These are phyloP conservation scores for Piprites chloris DNA, from an alignment of 2,113 vertebrate species.

Conservation along the genomic window DNA sequence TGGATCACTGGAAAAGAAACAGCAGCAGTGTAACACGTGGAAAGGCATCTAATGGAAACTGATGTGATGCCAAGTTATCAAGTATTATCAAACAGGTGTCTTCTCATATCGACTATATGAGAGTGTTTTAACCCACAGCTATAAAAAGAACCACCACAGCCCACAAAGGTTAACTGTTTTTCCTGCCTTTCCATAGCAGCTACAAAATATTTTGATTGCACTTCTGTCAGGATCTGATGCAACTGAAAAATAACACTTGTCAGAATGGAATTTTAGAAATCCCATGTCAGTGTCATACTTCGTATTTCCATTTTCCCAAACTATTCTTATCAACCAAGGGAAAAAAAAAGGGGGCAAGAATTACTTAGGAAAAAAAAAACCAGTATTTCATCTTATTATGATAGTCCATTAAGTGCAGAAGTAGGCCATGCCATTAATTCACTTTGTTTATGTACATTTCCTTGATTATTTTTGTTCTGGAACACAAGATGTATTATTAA, in stretches of 20 bases:
- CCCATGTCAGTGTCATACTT: background rate
- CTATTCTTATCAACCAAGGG: background rate
- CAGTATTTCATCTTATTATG: background rate
- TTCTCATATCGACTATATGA: background rate
- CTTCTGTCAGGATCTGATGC: background rate
- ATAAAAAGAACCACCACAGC: background rate
- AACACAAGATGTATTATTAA: background rate
- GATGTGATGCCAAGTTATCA: background rate
- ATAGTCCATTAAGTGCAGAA: background rate
- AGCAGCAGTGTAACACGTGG: background rate
- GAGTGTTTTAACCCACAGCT: background rate
- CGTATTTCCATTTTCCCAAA: background rate
- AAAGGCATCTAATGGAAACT: background rate
- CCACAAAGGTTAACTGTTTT: background rate
- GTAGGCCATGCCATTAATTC: background rate
- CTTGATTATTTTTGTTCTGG: background rate
- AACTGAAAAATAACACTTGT: background rate
- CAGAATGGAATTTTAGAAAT: background rate
- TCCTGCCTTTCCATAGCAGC: background rate
- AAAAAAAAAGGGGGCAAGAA: fast-evolving
- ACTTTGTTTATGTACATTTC: background rate
- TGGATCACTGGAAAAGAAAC: background rate
- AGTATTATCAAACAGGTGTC: background rate
- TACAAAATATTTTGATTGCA: background rate
- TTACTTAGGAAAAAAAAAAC: background rate